A percentile compares a stretch with the other conserved stretches of the same genome.
phyloP scores from a whole-genome alignment of 1,140 invertebrate species.

The Danaus melanippus region DNA sequence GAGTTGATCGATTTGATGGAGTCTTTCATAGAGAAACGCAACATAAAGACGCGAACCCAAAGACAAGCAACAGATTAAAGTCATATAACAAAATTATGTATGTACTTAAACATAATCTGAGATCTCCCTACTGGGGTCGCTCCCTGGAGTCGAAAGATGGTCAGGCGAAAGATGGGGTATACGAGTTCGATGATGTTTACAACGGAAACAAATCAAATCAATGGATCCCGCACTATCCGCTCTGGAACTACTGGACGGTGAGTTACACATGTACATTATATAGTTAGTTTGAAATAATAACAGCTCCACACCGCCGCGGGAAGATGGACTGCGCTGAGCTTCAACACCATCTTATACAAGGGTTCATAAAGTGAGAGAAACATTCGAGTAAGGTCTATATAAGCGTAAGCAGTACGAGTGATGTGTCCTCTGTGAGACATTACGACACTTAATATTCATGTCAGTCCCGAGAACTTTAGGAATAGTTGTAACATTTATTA shows the following conservation, averaged over 20 bases:
- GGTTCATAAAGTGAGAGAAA: too few relatives aligned
- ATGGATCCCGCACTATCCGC: conserved; percentile 26
- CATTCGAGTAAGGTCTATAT: too few relatives aligned
- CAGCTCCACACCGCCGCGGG: too few relatives aligned
- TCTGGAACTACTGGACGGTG: conserved; percentile 49
- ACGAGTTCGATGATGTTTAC: too few relatives aligned
- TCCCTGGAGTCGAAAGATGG: conserved; percentile 11
- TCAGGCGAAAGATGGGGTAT: background rate
- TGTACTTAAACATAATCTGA: conserved; percentile 8
- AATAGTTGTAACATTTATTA: too few relatives aligned
- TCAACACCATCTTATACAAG: too few relatives aligned
- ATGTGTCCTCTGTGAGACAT: too few relatives aligned
- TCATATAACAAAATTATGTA: conserved; percentile 9
- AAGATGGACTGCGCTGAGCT: too few relatives aligned
- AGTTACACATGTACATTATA: conserved; percentile 5
- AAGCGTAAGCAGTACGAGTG: too few relatives aligned
- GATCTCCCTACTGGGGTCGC: conserved; percentile 11
- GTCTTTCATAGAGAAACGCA: background rate
- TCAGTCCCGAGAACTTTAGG: too few relatives aligned
- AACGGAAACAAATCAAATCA: conserved; percentile 4
- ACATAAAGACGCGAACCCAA: background rate
- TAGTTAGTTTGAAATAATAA: background rate
- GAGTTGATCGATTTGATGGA: background rate
- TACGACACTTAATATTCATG: too few relatives aligned
- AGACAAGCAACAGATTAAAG: conserved; percentile 1